phyloP scores from a whole-genome alignment of 2,888 invertebrate genomes.

The Eulithis testata region DNA sequence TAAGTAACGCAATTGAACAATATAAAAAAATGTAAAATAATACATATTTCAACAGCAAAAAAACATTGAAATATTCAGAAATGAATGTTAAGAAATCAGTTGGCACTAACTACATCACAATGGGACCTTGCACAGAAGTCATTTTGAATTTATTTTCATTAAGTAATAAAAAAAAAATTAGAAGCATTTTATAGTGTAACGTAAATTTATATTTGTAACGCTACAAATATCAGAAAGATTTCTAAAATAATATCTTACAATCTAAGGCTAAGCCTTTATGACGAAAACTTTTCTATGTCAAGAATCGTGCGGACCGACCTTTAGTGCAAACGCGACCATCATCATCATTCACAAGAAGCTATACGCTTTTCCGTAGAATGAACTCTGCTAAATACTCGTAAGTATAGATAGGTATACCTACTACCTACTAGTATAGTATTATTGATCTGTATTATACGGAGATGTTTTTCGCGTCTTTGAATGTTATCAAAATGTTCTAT shows the following conservation, averaged over 20 bases:
- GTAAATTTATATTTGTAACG: conserved; percentile 4
- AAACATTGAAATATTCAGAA: conserved; percentile 15
- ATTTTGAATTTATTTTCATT: conserved; percentile 13
- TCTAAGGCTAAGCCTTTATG: conserved; percentile 37
- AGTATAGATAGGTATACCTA: too few relatives aligned
- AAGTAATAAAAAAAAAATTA: conserved; percentile 9
- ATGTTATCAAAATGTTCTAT: too few relatives aligned
- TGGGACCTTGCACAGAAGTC: conserved; percentile 62
- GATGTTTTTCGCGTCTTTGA: too few relatives aligned
- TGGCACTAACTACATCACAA: conserved; percentile 82
- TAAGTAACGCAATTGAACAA: too few relatives aligned
- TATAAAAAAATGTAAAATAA: not conserved
- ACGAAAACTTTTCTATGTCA: conserved; percentile 30
- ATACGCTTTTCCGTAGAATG: too few relatives aligned
- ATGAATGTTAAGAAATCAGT: conserved; percentile 40
- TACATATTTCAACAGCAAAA: conserved; percentile 26
- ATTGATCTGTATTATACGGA: too few relatives aligned
- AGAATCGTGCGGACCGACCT: conserved; percentile 16
- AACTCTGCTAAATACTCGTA: too few relatives aligned
- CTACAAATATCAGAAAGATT: conserved; percentile 4
- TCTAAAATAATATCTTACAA: conserved; percentile 27
- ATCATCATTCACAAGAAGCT: too few relatives aligned
- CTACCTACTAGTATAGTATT: too few relatives aligned
- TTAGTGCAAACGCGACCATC: not conserved
- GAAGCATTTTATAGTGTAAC: conserved; percentile 25